Percentiles rank a stretch among this genome's conserved stretches.
Conservation (phyloP, 2,888 invertebrate species). For the Autographa pulchrina region DNA sequence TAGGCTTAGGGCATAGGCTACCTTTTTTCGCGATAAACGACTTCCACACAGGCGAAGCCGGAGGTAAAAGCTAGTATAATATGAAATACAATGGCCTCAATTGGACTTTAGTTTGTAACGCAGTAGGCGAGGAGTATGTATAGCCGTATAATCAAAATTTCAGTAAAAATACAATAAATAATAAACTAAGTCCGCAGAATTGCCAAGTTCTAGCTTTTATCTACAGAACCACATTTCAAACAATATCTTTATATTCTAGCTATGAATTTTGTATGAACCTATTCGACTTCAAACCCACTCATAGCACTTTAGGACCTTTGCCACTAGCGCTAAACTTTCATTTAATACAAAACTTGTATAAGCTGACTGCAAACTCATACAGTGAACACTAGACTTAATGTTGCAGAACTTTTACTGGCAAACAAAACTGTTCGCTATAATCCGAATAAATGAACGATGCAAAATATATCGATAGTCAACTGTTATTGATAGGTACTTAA, state of each 20-base stretch:
- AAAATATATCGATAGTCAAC: conserved; percentile 35
- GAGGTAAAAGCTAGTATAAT: too few relatives aligned
- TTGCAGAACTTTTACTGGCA: conserved; percentile 39
- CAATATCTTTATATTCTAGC: neutral
- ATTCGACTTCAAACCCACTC: conserved; percentile 28
- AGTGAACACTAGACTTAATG: conserved; percentile 45
- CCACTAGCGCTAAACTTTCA: conserved; percentile 47
- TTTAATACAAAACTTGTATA: conserved; percentile 52
- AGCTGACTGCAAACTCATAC: conserved; percentile 42
- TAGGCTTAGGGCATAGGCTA: too few relatives aligned
- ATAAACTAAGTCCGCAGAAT: neutral
- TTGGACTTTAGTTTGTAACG: too few relatives aligned
- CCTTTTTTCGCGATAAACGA: too few relatives aligned
- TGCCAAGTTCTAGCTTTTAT: neutral
- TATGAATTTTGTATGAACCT: conserved; percentile 11
- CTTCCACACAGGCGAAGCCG: too few relatives aligned
- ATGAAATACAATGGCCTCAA: too few relatives aligned
- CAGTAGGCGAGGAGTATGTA: too few relatives aligned
- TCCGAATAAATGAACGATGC: conserved; percentile 50
- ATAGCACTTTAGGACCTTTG: conserved; percentile 36
- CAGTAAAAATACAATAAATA: too few relatives aligned
- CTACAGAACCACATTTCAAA: neutral
- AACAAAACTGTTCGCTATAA: conserved; percentile 47
- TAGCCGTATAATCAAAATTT: too few relatives aligned
- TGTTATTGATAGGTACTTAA: neutral